Percentiles rank a stretch among this genome's conserved stretches.
These are phyloP conservation scores for Rhinopomastus cyanomelas DNA, from an alignment of 2,113 vertebrate genomes.

Conservation along the genomic window DNA sequence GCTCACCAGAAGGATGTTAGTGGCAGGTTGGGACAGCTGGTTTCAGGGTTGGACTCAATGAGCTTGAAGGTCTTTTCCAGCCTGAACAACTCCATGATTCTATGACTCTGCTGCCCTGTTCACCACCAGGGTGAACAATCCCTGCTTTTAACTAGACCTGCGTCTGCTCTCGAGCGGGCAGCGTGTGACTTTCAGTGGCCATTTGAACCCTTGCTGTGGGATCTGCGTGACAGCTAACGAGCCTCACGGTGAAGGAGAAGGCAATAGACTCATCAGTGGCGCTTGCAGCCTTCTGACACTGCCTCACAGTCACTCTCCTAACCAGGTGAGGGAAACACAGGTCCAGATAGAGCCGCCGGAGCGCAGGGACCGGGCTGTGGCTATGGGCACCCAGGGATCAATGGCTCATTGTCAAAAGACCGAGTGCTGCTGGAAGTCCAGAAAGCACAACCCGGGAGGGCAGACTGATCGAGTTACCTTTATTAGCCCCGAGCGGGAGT, in stretches of 20 bases:
- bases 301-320: constrained; percentile 46
- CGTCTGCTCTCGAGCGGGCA: neutral
- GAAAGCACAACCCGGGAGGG: constrained; percentile 8
- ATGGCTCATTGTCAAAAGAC: constrained; percentile 51
- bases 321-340: constrained; percentile 60
- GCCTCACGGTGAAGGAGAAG: neutral
- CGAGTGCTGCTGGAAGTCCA: neutral
- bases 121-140: neutral
- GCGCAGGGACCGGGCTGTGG: constrained; percentile 6
- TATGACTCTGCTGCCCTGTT: neutral
- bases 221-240: constrained; percentile 25
- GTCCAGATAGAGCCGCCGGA: constrained; percentile 37
- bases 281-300: constrained; percentile 38
- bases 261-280: constrained; percentile 63
- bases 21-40: too few species aligned
- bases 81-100: too few species aligned
- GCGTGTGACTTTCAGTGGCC: neutral
- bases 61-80: too few species aligned
- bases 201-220: constrained; percentile 24
- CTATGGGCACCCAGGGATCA: constrained; percentile 45
- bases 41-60: too few species aligned
- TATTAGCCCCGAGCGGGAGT: constrained; percentile 36
- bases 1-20: too few species aligned
- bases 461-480: constrained; percentile 38
- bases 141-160: neutral